Conservation (phyloP, 2,797 vertebrate species). For the Gorsachius magnificus region DNA sequence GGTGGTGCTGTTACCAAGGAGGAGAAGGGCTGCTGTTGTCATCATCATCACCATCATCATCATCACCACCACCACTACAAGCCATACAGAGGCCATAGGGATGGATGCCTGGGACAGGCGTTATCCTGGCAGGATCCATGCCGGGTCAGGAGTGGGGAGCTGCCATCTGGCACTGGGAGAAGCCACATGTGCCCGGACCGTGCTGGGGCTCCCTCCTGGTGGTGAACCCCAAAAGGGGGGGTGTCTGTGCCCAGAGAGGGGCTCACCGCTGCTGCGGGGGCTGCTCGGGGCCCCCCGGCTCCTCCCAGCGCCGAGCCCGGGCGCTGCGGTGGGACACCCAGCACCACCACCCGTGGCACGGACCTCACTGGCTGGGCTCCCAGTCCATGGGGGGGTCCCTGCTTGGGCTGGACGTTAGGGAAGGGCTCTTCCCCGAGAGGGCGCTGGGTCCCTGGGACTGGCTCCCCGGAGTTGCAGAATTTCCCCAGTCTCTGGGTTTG, state of each 20-base stretch:
- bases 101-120: no score
- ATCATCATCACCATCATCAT: no score
- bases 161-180: background rate
- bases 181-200: fast-evolving
- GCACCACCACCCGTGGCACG: background rate
- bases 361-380: background rate
- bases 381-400: background rate
- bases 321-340: fast-evolving
- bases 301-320: background rate
- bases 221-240: background rate
- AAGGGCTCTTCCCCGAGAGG: background rate
- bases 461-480: background rate
- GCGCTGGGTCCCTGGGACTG: background rate
- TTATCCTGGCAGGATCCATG: background rate
- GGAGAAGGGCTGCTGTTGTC: background rate
- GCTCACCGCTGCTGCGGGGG: background rate
- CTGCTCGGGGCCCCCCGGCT: background rate
- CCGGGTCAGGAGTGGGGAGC: background rate
- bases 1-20: no score
- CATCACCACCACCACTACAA: no score
- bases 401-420: background rate
- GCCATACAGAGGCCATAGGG: background rate
- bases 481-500: no score
- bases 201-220: background rate
- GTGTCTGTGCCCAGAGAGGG: background rate